phyloP scores from a whole-genome alignment of 2,888 invertebrate species.

The Yponomeuta cagnagella region DNA sequence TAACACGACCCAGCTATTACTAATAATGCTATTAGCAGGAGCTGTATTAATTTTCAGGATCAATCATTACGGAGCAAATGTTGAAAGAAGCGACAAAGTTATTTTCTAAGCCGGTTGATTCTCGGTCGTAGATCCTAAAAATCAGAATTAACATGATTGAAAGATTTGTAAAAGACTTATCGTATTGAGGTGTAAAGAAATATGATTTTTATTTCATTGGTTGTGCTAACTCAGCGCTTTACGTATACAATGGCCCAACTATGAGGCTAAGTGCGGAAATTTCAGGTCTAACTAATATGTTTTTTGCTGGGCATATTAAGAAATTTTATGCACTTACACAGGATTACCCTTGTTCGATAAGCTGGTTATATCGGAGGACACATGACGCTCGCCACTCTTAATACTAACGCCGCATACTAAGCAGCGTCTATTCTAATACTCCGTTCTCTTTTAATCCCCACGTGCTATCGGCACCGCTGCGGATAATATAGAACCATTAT shows the following conservation, averaged over 20 bases:
- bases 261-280: too few relatives aligned
- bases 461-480: background rate
- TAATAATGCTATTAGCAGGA: background rate
- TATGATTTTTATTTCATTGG: too few relatives aligned
- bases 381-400: constrained; percentile 22
- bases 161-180: too few relatives aligned
- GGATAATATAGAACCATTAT: background rate
- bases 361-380: constrained; percentile 20
- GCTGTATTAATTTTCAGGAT: background rate
- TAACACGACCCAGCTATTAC: background rate
- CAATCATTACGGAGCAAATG: background rate
- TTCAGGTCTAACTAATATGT: too few relatives aligned
- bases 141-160: too few relatives aligned
- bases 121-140: too few relatives aligned
- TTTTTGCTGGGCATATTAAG: too few relatives aligned
- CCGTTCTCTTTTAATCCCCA: background rate
- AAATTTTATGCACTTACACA: too few relatives aligned
- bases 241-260: too few relatives aligned
- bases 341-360: constrained; percentile 19
- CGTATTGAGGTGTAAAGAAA: too few relatives aligned
- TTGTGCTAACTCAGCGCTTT: too few relatives aligned
- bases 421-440: constrained; percentile 2
- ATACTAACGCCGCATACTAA: constrained; percentile 21
- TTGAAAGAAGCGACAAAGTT: background rate
- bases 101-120: background rate